Evolutionary conservation across 2,113 vertebrate species (phyloP), one percentile per base, ranked within the genome.

Genomic region (Pseudorasbora parva): DNA sequence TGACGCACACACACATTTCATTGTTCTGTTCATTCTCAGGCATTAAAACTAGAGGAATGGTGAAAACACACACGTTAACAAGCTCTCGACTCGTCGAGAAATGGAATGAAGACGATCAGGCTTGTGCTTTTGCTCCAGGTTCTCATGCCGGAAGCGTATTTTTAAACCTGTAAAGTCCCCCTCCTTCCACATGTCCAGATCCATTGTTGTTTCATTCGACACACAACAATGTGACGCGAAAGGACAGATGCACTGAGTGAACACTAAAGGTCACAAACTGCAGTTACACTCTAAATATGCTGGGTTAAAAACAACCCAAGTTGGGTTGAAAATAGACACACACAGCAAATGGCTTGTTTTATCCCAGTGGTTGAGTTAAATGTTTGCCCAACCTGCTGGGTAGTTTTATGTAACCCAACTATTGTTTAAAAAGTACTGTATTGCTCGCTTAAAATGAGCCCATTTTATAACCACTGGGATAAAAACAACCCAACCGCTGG

Each of bases 101-200:
- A 78, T 25, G 41, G 72, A 76, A 86, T 49, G 27, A 84, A 79
- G 45, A 56, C 47, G 75, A 27, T 74, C 10, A 33, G 5, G n/a
- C 21, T 85, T 83, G 45, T 33, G 79, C 81, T 60, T 85, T 25
- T 8, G 12, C 74, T 37, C 21, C 17, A 68, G 64, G 30, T 21
- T 4, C 8, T 60, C 14, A 59, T 15, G 76, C 62, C 60, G 56
- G 3, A 27, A 43, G 66, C 2, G 74, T 85, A 64, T 82, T 84
- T 86, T 85, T 81, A 87, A 89, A 47, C 78, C 33, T 85, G 68
- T 82, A 51, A 54, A 54, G 82, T 60, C 82, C 73, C 59, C 81
- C 23, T 57, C 72, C 60, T 49, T 54, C 78, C 83, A 79, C 41
- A 49, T 30, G 45, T 49, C 51, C 12, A 19, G 21, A 33, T 59